Evolutionary conservation across 92 coral and sea anemone species (phyloP), one percentile per base, ranked within the genome.

Genomic region (Plumapathes pennacea): DNA sequence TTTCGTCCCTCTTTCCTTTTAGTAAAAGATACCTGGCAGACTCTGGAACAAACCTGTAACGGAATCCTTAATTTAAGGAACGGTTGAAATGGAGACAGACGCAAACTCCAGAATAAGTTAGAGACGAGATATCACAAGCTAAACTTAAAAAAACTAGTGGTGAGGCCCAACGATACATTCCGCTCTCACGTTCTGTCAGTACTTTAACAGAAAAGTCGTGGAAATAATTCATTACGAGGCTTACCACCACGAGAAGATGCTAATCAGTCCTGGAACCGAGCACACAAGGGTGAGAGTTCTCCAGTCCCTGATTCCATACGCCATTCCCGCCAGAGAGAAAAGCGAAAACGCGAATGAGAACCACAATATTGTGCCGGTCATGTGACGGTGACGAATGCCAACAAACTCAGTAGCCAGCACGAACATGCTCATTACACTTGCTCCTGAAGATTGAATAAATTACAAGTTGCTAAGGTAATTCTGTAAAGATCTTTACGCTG

Each of bases 251-350:
- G 62, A 68, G 13, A 86, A 27, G 5, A 81, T 22, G 14, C 41
- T 55, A 17, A 69, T 52, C 0, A 82, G 30, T 34, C 95, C 87
- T 0, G 81, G 82, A 5, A 60, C 95, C n/a, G 81, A 71, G 15
- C 71, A 60, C 9, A 86, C 42, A 25, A 86, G 81, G 38, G 78
- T 69, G 38, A 86, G 70, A 12, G 61, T 75, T 9, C 89, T 57
- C 95, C 95, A 86, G 45, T 78, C 74, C 26, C 79, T 74, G 37
- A 86, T 74, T 1, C 53, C 53, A 32, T 76, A 86, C 26, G 89
- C 89, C 18, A 82, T 41, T 45, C 67, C 72, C 25, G 94, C 81
- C 27, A 85, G 64, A 21, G 58, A 19, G 38, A 74, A 54, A 27
- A 85, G 64, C 0, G 40, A 75, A 6, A 69, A 14, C 11, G 74